phyloP scores from a whole-genome alignment of 64 coral and sea anemone genomes.

The Montipora efflorescens region DNA sequence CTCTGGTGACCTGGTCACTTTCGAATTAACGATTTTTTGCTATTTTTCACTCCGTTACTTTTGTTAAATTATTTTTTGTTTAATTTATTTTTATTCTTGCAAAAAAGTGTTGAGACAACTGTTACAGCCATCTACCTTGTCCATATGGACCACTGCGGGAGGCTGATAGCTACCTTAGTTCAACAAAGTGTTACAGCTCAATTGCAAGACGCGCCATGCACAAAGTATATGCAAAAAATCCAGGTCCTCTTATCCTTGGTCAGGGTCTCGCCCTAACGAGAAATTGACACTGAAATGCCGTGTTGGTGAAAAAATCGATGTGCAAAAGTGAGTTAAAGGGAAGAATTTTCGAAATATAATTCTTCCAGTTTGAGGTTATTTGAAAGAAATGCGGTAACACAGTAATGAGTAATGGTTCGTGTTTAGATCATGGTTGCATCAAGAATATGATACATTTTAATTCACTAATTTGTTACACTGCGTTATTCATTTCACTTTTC shows the following conservation, averaged over 20 bases:
- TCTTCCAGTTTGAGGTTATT: neutral
- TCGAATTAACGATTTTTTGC: too few species aligned
- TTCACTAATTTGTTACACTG: neutral
- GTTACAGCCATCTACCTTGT: constrained; percentile 12
- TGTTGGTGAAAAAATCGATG: neutral
- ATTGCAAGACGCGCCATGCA: neutral
- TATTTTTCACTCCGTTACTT: too few species aligned
- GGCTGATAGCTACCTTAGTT: constrained; percentile 19
- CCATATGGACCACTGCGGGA: constrained; percentile 20
- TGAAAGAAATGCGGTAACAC: too few species aligned
- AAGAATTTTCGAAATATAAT: neutral
- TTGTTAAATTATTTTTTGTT: too few species aligned
- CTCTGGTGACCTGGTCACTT: too few species aligned
- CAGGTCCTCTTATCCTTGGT: neutral
- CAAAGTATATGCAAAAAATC: constrained; percentile 8
- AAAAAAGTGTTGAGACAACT: constrained; percentile 24
- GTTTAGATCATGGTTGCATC: neutral
- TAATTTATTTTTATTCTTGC: too few species aligned
- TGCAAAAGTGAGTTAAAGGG: neutral
- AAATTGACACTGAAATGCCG: constrained; percentile 10
- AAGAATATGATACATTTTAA: neutral
- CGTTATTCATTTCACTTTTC: neutral
- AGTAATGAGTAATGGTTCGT: neutral
- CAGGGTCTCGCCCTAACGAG: constrained; percentile 13
- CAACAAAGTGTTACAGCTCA: constrained; percentile 41